A percentile compares a stretch with the other conserved stretches of the same genome.
Conservation (phyloP, 2,797 vertebrate species). For the Enoplosus armatus region DNA sequence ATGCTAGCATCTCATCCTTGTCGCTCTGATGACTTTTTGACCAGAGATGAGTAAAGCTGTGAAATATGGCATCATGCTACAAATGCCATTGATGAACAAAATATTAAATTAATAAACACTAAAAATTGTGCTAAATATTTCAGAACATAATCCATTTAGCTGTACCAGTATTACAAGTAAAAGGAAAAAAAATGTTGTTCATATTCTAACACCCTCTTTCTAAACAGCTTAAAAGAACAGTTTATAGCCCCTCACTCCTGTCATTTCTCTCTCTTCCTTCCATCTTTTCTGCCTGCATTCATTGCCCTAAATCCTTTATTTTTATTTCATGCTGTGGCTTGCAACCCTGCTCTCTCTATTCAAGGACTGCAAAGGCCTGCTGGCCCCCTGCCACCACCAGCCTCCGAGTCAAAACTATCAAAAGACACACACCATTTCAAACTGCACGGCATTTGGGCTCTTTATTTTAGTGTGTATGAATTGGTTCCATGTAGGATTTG, state of each 20-base stretch:
- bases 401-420: constrained; percentile 37
- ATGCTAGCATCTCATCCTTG: not conserved
- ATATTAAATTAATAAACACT: constrained; percentile 12
- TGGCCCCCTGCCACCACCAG: constrained; percentile 25
- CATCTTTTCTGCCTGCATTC: not conserved
- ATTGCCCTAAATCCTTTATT: constrained; percentile 14
- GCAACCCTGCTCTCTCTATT: constrained; percentile 36
- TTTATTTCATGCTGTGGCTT: constrained; percentile 41
- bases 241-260: constrained; percentile 3
- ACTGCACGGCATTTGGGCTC: constrained; percentile 33
- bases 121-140: not conserved
- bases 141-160: not conserved
- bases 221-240: constrained; percentile 22
- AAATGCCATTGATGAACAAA: too few relatives aligned
- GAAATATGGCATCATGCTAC: too few relatives aligned
- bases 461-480: constrained; percentile 44
- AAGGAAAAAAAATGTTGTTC: not conserved
- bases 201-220: not conserved
- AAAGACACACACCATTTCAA: constrained; percentile 45
- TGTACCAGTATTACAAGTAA: not conserved
- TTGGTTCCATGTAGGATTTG: constrained; percentile 2
- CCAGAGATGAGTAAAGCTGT: constrained; percentile 1
- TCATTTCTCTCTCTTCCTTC: constrained; percentile 8
- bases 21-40: constrained; percentile 12
- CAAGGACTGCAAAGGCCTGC: constrained; percentile 35